These are phyloP conservation scores for Oreortyx pictus DNA, from an alignment of 2,797 vertebrate genomes.

Conservation along the genomic window DNA sequence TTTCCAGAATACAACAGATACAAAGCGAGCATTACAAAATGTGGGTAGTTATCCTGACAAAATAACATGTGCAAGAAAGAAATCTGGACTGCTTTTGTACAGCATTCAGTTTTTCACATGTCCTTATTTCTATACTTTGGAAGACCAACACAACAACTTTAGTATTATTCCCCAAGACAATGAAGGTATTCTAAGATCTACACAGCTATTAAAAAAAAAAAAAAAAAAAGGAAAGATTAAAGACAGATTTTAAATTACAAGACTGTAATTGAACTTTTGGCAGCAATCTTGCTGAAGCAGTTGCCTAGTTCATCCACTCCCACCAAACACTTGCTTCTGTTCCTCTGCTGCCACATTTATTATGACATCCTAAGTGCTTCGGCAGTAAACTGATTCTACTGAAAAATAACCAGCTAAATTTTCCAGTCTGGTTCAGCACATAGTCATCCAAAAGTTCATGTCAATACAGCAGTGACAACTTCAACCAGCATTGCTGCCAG, in stretches of 20 bases:
- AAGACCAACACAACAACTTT: neutral
- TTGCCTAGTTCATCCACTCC: neutral
- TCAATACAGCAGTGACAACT: neutral
- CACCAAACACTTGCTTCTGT: neutral
- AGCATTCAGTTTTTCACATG: neutral
- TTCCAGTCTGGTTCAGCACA: neutral
- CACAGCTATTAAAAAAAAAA: neutral
- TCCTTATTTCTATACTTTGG: neutral
- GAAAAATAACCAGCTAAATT: neutral
- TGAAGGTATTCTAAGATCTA: neutral
- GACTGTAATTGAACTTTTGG: neutral
- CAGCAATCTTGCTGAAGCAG: neutral
- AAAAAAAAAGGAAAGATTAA: neutral
- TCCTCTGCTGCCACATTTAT: neutral
- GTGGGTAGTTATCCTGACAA: neutral
- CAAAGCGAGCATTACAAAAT: neutral
- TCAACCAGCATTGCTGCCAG: neutral
- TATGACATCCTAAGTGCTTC: neutral
- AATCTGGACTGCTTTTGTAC: neutral
- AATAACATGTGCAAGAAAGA: neutral
- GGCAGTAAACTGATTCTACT: neutral
- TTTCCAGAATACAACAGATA: neutral
- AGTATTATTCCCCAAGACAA: neutral
- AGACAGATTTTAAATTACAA: neutral
- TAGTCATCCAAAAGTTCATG: neutral